Conservation (phyloP, 2,113 vertebrate genomes). For the Salvelinus sp. region DNA sequence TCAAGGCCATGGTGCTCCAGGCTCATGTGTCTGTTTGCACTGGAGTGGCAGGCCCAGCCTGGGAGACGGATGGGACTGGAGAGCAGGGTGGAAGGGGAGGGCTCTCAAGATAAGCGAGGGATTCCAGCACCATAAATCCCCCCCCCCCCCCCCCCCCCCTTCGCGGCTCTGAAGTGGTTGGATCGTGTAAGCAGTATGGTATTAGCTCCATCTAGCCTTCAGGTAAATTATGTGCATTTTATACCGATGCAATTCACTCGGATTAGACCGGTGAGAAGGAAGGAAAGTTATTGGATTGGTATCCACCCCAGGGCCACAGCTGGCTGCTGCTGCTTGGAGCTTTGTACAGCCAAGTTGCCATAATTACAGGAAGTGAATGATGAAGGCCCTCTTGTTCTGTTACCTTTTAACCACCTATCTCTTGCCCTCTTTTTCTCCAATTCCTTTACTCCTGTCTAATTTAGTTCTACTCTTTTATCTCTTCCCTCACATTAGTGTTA, state of each 20-base stretch:
- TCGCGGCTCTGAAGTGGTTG: slow-evolving; percentile 35
- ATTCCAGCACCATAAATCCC: not conserved
- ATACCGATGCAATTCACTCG: slow-evolving; percentile 16
- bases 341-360: slow-evolving; percentile 59
- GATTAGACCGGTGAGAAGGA: slow-evolving; percentile 27
- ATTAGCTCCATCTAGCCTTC: not conserved
- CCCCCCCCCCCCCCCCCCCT: not conserved
- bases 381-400: slow-evolving; percentile 24
- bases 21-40: slow-evolving; percentile 23
- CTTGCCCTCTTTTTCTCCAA: not conserved
- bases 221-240: not conserved
- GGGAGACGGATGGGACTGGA: slow-evolving; percentile 34
- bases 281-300: slow-evolving; percentile 37
- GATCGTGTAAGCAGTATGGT: slow-evolving; percentile 2
- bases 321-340: slow-evolving; percentile 48
- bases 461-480: slow-evolving; percentile 10
- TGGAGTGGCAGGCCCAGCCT: slow-evolving; percentile 40
- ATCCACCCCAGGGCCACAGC: slow-evolving; percentile 59
- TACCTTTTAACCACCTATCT: not conserved
- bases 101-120: not conserved
- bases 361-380: slow-evolving; percentile 60
- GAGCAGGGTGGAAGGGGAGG: slow-evolving; percentile 3
- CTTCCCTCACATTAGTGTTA: not conserved
- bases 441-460: slow-evolving; percentile 8
- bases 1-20: slow-evolving; percentile 51